Conservation (phyloP, 2,888 invertebrate species). For the Arenicola marina region DNA sequence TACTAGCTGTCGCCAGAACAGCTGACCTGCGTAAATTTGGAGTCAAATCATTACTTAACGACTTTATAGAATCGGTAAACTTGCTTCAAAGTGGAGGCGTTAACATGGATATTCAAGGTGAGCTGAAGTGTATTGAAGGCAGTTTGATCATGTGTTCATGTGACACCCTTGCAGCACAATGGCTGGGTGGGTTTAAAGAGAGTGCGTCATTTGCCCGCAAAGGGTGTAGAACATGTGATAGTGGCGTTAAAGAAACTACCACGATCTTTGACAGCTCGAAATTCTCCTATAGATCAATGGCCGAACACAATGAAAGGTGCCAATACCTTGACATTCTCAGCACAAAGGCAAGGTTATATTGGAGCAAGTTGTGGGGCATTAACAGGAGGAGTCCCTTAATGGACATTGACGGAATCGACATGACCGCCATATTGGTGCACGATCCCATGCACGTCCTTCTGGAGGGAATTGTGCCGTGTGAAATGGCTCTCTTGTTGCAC, state of each 20-base stretch:
- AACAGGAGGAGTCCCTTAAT: background rate
- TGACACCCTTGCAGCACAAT: conserved; percentile 9
- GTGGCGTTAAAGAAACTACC: no score
- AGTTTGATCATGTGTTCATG: background rate
- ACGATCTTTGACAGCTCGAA: background rate
- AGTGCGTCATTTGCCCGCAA: no score
- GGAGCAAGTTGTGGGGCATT: conserved; percentile 12
- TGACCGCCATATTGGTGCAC: background rate
- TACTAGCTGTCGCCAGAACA: conserved; percentile 7
- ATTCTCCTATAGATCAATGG: background rate
- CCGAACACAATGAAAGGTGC: background rate
- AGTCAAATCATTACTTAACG: background rate
- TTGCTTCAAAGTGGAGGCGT: background rate
- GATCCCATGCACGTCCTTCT: conserved; percentile 6
- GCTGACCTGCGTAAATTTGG: background rate
- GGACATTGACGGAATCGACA: background rate
- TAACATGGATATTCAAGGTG: background rate
- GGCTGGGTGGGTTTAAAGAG: conserved; percentile 11
- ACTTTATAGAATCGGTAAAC: background rate
- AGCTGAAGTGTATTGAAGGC: background rate
- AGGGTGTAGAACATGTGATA: background rate
- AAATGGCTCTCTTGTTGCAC: background rate
- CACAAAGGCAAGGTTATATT: background rate
- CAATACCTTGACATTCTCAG: background rate
- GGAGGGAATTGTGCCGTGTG: conserved; percentile 1